Evolutionary conservation across 64 coral and sea anemone species (phyloP), one percentile per base, ranked within the genome.

Genomic region (Montipora foliosa): DNA sequence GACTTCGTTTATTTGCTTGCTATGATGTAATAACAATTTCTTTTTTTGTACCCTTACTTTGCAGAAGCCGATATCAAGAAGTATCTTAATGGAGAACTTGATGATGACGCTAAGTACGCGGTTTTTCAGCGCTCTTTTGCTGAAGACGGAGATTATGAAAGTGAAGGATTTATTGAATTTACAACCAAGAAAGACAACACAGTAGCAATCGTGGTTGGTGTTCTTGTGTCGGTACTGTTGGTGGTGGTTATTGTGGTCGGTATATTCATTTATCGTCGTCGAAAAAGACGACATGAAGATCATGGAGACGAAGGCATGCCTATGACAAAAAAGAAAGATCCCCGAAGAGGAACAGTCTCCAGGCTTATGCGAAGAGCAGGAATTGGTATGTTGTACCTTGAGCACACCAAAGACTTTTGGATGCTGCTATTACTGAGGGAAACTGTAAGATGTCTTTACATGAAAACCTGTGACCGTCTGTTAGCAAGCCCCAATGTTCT

Each of bases 121-220:
- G 80, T 67, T 14, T 83, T 83, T 83, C 79, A 81, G 51, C 79
- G 79, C 1, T 60, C 79, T 61, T 81, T 81, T 60, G 9, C 19
- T 58, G 53, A 0, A 16, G 21, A 81, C 22, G 53, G 53, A 13
- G 79, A 81, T 16, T 81, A 81, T 60, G 51, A 81, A 60, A 81
- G 13, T 60, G 79, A 81, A 57, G 79, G 79, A 37, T 81, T 81
- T 60, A 59, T 81, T 15, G 60, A 0, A 58, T 81, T 81, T 44
- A 81, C 6, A 49, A 81, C 79, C 9, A 29, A 81, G 29, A 47
- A 47, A 47, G 44, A 76, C 74, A 13, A 76, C 74, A 76, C 74
- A 47, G 74, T 25, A 12, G 37, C 5, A 0, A 47, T 76, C 8
- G 74, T 76, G 44, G 74, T 15, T 37, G 74, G 37, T 13, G 8